Evolutionary conservation across 2,888 invertebrate species (phyloP).

Genomic region (Netelia virgata): DNA sequence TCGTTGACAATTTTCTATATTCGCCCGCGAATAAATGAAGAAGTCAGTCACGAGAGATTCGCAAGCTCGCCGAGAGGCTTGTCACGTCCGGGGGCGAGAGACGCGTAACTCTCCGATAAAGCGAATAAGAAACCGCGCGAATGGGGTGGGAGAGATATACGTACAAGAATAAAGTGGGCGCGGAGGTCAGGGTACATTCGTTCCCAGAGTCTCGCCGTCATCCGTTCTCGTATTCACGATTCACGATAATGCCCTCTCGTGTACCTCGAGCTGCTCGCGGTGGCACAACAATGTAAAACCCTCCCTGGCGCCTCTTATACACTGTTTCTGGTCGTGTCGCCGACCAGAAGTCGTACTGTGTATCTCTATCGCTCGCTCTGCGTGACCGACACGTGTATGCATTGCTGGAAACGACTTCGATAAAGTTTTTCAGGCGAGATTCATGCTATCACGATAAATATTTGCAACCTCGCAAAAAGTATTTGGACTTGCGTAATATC

Average conservation of each 20-base stretch:
- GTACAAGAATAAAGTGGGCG: constrained; percentile 49
- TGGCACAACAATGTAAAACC: constrained; percentile 42
- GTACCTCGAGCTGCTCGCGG: constrained; percentile 36
- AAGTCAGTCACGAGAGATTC: constrained; percentile 3
- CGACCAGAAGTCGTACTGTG: constrained; percentile 41
- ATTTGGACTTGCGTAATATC: no score
- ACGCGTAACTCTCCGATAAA: constrained; percentile 44
- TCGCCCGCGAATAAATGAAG: background rate
- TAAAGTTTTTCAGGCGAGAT: constrained; percentile 21
- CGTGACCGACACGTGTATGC: constrained; percentile 18
- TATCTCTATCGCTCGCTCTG: constrained; percentile 30
- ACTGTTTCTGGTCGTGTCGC: constrained; percentile 4
- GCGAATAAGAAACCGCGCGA: constrained; percentile 9
- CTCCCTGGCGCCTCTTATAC: constrained; percentile 32
- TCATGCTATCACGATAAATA: background rate
- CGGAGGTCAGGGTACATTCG: constrained; percentile 58
- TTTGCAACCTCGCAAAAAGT: background rate
- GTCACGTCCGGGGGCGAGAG: constrained; percentile 21
- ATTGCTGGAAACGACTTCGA: constrained; percentile 30
- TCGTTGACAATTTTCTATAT: constrained; percentile 1
- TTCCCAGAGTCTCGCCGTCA: constrained; percentile 41
- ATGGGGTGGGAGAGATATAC: background rate
- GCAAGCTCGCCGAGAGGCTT: background rate
- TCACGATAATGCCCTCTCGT: constrained; percentile 54
- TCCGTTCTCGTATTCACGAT: constrained; percentile 57